Evolutionary conservation across 2,888 invertebrate species (phyloP).

Genomic region (Therioaphis trifolii): DNA sequence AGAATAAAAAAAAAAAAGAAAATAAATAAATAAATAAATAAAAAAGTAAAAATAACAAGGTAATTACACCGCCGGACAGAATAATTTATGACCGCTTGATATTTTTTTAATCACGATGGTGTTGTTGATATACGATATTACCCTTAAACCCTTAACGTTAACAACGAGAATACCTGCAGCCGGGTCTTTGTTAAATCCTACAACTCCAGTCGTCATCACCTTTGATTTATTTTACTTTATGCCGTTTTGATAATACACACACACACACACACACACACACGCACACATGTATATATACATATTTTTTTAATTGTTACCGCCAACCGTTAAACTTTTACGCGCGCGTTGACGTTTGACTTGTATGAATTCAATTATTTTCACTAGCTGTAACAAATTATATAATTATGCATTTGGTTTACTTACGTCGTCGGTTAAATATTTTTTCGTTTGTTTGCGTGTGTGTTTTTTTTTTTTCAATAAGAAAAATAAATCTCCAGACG

Average conservation of each 20-base stretch:
- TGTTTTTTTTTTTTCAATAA: no score
- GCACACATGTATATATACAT: neutral
- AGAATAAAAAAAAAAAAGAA: no score
- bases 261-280: neutral
- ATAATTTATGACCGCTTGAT: slow-evolving; percentile 35
- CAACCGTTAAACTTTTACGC: neutral
- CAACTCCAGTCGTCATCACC: slow-evolving; percentile 6
- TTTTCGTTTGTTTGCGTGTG: no score
- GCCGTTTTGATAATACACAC: neutral
- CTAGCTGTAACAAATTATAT: neutral
- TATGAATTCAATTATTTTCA: neutral
- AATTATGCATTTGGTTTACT: neutral
- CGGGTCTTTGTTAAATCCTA: slow-evolving; percentile 36
- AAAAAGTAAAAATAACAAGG: slow-evolving; percentile 17
- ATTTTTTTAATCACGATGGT: slow-evolving; percentile 26
- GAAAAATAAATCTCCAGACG: neutral
- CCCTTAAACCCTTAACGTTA: slow-evolving; percentile 44
- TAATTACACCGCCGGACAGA: slow-evolving; percentile 30
- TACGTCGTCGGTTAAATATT: no score
- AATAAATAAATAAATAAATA: no score
- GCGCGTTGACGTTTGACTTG: neutral
- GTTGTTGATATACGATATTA: slow-evolving; percentile 29
- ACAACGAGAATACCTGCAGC: slow-evolving; percentile 13
- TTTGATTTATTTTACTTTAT: neutral
- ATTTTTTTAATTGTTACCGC: neutral